Evolutionary conservation across 2,113 vertebrate genomes (phyloP).

Genomic region (Cyprinodon tularosa): DNA sequence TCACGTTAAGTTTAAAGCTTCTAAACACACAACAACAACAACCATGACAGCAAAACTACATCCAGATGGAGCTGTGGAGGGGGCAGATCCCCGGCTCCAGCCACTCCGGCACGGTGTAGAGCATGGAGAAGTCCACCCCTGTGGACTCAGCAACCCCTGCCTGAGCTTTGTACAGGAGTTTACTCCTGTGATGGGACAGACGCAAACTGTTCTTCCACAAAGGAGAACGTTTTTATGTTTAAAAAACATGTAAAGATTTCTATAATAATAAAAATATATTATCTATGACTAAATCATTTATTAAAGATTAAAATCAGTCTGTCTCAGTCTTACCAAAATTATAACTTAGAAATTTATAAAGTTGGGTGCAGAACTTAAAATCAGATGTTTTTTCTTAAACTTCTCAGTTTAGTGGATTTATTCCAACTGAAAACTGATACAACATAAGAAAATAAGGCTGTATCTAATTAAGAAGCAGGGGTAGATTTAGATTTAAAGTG

Average conservation of each 20-base stretch:
- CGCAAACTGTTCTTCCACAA: too few species aligned
- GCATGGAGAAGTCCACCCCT: conserved; percentile 17
- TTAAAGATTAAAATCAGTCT: not conserved
- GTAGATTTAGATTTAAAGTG: not conserved
- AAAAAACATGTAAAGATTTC: too few species aligned
- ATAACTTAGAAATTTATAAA: not conserved
- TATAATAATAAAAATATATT: too few species aligned
- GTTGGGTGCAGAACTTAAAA: not conserved
- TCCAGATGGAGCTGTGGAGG: conserved; percentile 69
- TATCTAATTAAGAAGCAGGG: not conserved
- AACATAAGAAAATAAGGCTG: not conserved
- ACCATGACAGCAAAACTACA: conserved; percentile 55
- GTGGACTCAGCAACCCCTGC: conserved; percentile 7
- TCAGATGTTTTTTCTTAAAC: not conserved
- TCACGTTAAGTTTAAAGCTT: conserved; percentile 46
- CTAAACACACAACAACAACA: conserved; percentile 8
- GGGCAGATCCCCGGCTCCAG: conserved; percentile 51
- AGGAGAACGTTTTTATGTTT: too few species aligned
- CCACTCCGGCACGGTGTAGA: conserved; percentile 30
- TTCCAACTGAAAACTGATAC: not conserved
- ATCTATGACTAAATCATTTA: too few species aligned
- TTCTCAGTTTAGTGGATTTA: not conserved
- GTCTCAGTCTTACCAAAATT: not conserved
- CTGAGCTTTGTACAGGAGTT: not conserved
- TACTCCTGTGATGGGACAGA: too few species aligned